Evolutionary conservation across 2,888 invertebrate species (phyloP).

Genomic region (Idaea straminata): DNA sequence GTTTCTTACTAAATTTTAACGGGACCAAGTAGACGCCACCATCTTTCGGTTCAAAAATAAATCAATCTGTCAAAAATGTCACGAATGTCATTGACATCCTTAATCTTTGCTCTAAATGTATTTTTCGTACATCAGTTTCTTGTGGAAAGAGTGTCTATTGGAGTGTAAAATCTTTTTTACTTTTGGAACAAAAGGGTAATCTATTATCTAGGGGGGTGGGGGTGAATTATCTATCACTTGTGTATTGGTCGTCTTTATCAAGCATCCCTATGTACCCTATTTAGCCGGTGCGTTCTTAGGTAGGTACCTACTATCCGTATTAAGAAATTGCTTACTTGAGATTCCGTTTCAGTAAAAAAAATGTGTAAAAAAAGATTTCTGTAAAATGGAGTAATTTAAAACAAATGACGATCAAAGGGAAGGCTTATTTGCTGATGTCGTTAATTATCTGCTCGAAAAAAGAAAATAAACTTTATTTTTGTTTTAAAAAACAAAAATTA

Average conservation of each 20-base stretch:
- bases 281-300: too few relatives aligned
- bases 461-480: too few relatives aligned
- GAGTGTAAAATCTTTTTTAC: background rate
- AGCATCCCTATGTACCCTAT: background rate
- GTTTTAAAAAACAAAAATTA: too few relatives aligned
- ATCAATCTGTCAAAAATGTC: background rate
- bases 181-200: background rate
- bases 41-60: background rate
- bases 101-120: conserved; percentile 29
- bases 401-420: too few relatives aligned
- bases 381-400: too few relatives aligned
- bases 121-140: background rate
- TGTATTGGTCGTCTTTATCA: background rate
- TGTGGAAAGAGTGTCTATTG: background rate
- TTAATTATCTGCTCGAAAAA: too few relatives aligned
- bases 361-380: too few relatives aligned
- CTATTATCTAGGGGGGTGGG: background rate
- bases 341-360: too few relatives aligned
- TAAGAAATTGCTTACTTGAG: too few relatives aligned
- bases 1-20: background rate
- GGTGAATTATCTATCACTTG: background rate
- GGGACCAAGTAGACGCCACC: background rate
- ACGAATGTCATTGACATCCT: conserved; percentile 11
- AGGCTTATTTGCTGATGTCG: too few relatives aligned
- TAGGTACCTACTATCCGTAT: too few relatives aligned